Evolutionary conservation across 2,888 invertebrate species (phyloP).

Genomic region (Cataglyphis rosenhaueri): DNA sequence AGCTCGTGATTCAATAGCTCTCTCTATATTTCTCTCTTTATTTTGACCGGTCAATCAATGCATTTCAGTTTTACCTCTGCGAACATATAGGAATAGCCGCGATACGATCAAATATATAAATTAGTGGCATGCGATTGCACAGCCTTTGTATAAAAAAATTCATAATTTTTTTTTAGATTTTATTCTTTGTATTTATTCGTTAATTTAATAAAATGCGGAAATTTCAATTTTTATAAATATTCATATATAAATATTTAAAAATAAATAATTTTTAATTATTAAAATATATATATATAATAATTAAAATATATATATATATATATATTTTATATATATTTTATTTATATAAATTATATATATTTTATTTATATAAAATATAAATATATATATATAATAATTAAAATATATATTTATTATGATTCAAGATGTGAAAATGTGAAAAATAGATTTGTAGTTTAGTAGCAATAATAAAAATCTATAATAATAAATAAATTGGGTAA

Average conservation of each 20-base stretch:
- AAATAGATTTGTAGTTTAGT: neutral
- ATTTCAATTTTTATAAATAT: neutral
- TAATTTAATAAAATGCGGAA: neutral
- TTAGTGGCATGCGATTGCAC: too few relatives aligned
- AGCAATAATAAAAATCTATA: neutral
- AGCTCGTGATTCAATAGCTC: conserved; percentile 34
- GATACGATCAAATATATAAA: neutral
- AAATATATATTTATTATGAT: neutral
- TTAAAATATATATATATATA: too few relatives aligned
- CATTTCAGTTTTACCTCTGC: neutral
- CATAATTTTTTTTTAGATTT: too few relatives aligned
- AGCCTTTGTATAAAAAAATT: too few relatives aligned
- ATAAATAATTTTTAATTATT: neutral
- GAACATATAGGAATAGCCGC: neutral
- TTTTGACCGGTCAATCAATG: conserved; percentile 29
- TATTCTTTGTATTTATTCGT: too few relatives aligned
- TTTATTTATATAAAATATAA: too few relatives aligned
- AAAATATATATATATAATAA: too few relatives aligned
- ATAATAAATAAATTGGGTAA: neutral
- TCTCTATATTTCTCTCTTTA: conserved; percentile 30
- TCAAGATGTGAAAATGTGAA: neutral
- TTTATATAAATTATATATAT: too few relatives aligned
- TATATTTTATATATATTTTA: too few relatives aligned
- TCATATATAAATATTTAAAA: neutral
- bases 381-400: too few relatives aligned